Evolutionary conservation across 2,888 invertebrate species (phyloP).

Genomic region (Nudaria mundana): DNA sequence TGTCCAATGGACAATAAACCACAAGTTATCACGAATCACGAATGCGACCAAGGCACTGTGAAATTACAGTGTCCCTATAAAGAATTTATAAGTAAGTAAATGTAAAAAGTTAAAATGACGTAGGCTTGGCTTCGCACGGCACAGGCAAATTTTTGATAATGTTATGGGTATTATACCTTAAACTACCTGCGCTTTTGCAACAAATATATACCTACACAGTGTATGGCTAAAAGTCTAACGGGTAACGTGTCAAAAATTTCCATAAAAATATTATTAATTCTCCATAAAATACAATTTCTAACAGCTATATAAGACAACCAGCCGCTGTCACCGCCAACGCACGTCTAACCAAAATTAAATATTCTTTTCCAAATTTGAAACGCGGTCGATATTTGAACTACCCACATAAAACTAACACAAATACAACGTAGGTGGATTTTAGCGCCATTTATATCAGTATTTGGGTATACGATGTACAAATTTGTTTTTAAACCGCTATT

Average conservation of each 20-base stretch:
- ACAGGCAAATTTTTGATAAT: too few relatives aligned
- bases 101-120: too few relatives aligned
- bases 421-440: conserved; percentile 23
- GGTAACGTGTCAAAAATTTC: conserved; percentile 15
- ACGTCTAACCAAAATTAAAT: conserved; percentile 30
- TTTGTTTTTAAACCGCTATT: conserved; percentile 14
- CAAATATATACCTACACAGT: too few relatives aligned
- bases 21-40: conserved; percentile 30
- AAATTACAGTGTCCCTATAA: conserved; percentile 6
- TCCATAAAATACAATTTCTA: conserved; percentile 20
- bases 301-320: conserved; percentile 32
- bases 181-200: too few relatives aligned
- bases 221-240: too few relatives aligned
- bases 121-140: too few relatives aligned
- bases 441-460: conserved; percentile 15
- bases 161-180: too few relatives aligned
- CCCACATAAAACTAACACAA: conserved; percentile 33
- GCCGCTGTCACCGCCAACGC: conserved; percentile 42
- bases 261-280: conserved; percentile 23
- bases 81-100: neutral
- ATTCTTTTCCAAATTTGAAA: conserved; percentile 21
- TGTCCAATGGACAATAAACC: conserved; percentile 22
- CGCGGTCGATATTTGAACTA: conserved; percentile 32
- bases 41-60: conserved; percentile 12
- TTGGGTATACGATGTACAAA: conserved; percentile 11